Conservation (phyloP, 2,888 invertebrate genomes). For the Polydesmus complanatus region DNA sequence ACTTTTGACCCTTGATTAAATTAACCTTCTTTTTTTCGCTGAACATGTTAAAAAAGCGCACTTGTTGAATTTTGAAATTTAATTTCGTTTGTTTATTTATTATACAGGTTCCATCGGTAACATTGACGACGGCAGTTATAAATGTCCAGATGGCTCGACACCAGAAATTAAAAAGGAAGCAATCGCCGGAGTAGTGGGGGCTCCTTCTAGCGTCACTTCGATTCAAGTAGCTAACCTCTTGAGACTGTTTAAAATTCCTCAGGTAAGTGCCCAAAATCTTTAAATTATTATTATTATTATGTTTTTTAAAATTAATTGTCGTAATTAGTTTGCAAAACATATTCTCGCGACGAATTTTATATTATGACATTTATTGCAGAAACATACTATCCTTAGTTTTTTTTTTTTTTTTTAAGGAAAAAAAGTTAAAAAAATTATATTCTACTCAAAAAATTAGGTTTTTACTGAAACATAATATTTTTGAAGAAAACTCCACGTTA, state of each 20-base stretch:
- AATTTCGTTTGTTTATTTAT: constrained; percentile 14
- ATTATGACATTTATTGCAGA: no score
- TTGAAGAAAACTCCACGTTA: no score
- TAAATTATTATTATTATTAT: no score
- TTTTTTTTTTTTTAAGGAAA: no score
- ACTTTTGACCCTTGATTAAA: not conserved
- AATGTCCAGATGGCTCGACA: constrained; percentile 47
- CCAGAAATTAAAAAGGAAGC: constrained; percentile 61
- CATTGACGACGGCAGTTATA: constrained; percentile 71
- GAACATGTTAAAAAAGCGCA: not conserved
- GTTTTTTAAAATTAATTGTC: no score
- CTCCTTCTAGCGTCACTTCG: constrained; percentile 84
- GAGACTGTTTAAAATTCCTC: constrained; percentile 83
- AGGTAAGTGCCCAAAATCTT: constrained; percentile 29
- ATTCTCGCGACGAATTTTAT: no score
- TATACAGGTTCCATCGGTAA: constrained; percentile 82
- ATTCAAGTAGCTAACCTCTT: constrained; percentile 89
- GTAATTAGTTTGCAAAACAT: no score
- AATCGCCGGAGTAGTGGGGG: constrained; percentile 75
- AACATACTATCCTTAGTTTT: no score
- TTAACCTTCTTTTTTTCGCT: not conserved
- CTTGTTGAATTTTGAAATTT: not conserved
- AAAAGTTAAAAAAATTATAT: no score
- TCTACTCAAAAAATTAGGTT: no score
- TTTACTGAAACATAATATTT: no score